Percentiles rank a stretch among this genome's conserved stretches.
phyloP scores from a whole-genome alignment of 2,888 invertebrate species.

The Ormyrus labotus region DNA sequence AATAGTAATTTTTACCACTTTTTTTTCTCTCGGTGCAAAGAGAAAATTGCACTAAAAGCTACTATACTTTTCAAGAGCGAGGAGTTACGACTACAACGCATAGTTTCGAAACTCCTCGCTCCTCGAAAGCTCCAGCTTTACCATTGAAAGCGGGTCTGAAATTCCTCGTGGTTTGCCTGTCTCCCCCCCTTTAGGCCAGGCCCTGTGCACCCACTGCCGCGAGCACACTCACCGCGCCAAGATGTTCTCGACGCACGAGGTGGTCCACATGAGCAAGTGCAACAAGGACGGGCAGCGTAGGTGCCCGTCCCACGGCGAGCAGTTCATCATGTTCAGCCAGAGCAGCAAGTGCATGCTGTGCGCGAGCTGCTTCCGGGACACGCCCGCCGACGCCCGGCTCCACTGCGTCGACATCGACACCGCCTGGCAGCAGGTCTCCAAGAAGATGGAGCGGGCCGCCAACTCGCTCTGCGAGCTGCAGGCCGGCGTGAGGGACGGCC shows the following conservation, averaged over 20 bases:
- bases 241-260: conserved; percentile 86
- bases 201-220: conserved; percentile 83
- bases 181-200: conserved; percentile 78
- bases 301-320: conserved; percentile 84
- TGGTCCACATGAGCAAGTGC: conserved; percentile 84
- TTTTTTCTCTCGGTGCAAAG: too few relatives aligned
- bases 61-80: too few relatives aligned
- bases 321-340: conserved; percentile 85
- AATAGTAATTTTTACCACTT: too few relatives aligned
- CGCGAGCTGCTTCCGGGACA: conserved; percentile 85
- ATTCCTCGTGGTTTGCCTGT: too few relatives aligned
- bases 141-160: too few relatives aligned
- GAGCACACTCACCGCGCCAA: conserved; percentile 86
- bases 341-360: conserved; percentile 84
- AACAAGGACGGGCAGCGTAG: conserved; percentile 83
- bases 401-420: conserved; percentile 86
- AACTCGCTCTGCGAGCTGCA: conserved; percentile 79
- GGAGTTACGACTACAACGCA: too few relatives aligned
- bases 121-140: too few relatives aligned
- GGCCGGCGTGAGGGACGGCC: conserved; percentile 82
- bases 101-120: too few relatives aligned
- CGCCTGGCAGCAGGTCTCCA: conserved; percentile 84
- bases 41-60: too few relatives aligned
- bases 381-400: conserved; percentile 81
- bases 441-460: conserved; percentile 82